Percentiles rank a stretch among this genome's conserved stretches.
These are phyloP conservation scores for Dipodomys merriami DNA, from an alignment of 2,113 vertebrate genomes.

Conservation along the genomic window DNA sequence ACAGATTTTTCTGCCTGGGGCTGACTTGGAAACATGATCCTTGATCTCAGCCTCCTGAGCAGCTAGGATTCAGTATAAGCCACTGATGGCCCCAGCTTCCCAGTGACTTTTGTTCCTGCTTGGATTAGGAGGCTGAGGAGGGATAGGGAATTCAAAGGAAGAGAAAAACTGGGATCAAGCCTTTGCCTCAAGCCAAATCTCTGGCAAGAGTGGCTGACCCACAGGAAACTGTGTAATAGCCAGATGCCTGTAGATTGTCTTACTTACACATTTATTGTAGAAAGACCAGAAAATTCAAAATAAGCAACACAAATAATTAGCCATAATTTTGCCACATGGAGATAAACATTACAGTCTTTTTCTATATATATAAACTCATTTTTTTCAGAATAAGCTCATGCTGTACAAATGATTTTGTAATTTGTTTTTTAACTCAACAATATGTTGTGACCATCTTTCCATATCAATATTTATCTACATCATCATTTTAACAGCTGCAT, in stretches of 20 bases:
- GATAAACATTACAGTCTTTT: conserved; percentile 61
- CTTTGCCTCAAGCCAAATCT: not conserved
- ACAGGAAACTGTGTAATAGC: not conserved
- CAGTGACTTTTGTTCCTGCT: not conserved
- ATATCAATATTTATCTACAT: conserved; percentile 57
- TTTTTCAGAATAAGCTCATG: conserved; percentile 52
- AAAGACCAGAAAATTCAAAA: conserved; percentile 57
- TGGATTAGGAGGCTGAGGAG: not conserved
- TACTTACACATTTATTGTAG: not conserved
- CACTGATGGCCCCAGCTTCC: not conserved
- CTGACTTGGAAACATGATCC: no score
- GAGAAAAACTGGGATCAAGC: not conserved
- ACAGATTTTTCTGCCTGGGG: no score
- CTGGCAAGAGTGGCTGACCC: not conserved
- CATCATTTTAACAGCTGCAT: conserved; percentile 62
- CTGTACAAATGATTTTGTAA: conserved; percentile 70
- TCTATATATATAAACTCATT: conserved; percentile 15
- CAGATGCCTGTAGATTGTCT: not conserved
- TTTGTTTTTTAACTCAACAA: conserved; percentile 64
- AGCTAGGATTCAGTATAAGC: no score
- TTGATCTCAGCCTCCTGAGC: no score
- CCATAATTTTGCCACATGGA: conserved; percentile 66
- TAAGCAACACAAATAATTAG: conserved; percentile 60
- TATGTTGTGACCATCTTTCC: conserved; percentile 72
- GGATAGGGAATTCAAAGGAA: not conserved